Conservation (phyloP, 2,888 invertebrate genomes). For the Toxonevra muliebris region DNA sequence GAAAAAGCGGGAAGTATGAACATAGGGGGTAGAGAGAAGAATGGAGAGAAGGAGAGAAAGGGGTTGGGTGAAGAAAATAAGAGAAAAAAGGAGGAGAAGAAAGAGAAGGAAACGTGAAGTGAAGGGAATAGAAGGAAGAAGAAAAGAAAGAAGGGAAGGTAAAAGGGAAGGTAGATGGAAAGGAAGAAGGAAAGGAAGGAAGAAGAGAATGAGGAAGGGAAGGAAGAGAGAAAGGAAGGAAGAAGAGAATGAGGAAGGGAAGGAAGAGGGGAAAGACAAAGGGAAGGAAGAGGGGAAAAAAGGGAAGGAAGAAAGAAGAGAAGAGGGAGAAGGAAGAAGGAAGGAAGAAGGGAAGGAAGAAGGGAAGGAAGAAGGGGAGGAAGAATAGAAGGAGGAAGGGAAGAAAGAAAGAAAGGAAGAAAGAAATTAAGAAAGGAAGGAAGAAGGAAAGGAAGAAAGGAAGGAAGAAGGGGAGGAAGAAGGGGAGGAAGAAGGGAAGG, state of each 20-base stretch:
- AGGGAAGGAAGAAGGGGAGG: slow-evolving; percentile 20
- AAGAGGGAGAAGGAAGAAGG: slow-evolving; percentile 14
- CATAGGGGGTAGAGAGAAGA: no score
- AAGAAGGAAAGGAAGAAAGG: no score
- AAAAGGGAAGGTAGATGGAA: slow-evolving; percentile 14
- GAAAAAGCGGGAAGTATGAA: no score
- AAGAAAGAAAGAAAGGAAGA: slow-evolving; percentile 16
- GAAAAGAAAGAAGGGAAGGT: slow-evolving; percentile 17
- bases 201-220: no score
- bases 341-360: slow-evolving; percentile 16
- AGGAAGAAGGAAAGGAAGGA: slow-evolving; percentile 17
- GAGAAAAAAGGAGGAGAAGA: slow-evolving; percentile 10
- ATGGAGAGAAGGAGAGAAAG: slow-evolving; percentile 17
- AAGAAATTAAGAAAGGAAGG: slow-evolving; percentile 18
- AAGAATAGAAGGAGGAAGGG: no score
- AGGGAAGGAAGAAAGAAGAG: slow-evolving; percentile 19
- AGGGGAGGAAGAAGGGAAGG: slow-evolving; percentile 19
- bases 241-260: no score
- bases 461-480: slow-evolving; percentile 17
- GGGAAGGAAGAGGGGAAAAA: slow-evolving; percentile 14
- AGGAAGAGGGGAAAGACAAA: not conserved
- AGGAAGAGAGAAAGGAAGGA: no score
- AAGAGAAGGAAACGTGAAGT: slow-evolving; percentile 14
- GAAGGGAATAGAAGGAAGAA: slow-evolving; percentile 14
- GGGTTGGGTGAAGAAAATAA: slow-evolving; percentile 14